Conservation (phyloP, 2,888 invertebrate genomes). For the Ornithoptera priamus region DNA sequence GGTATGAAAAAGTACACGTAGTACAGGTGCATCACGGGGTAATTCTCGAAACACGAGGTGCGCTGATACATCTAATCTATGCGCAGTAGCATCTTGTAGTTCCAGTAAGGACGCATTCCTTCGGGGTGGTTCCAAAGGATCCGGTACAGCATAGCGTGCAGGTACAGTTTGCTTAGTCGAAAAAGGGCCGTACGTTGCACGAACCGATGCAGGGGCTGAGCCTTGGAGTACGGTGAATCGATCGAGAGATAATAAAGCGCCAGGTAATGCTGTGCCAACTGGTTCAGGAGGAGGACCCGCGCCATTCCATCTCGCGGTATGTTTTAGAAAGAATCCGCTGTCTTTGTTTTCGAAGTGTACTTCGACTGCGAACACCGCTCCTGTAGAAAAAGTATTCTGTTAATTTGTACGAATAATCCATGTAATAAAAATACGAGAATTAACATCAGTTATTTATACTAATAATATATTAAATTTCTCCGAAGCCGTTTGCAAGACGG, state of each 20-base stretch:
- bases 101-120: constrained; percentile 80
- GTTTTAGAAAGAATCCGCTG: constrained; percentile 93
- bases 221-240: constrained; percentile 95
- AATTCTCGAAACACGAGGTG: constrained; percentile 94
- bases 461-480: too few species aligned
- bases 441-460: background rate
- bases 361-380: constrained; percentile 86
- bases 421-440: constrained; percentile 20
- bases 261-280: constrained; percentile 76
- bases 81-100: constrained; percentile 83
- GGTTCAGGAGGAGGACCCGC: constrained; percentile 72
- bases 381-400: constrained; percentile 61
- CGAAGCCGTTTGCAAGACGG: background rate
- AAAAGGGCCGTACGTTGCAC: constrained; percentile 96
- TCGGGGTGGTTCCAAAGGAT: constrained; percentile 84
- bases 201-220: constrained; percentile 92
- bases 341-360: constrained; percentile 96
- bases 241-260: constrained; percentile 89
- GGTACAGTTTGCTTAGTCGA: constrained; percentile 97
- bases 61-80: constrained; percentile 94
- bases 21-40: constrained; percentile 93
- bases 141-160: constrained; percentile 92
- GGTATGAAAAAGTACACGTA: constrained; percentile 95
- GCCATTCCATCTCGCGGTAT: constrained; percentile 86
- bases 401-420: constrained; percentile 13